Base-by-base conservation (phyloP, 2,888 invertebrate genomes). In the Rhaphigaster nebulosa region DNA sequence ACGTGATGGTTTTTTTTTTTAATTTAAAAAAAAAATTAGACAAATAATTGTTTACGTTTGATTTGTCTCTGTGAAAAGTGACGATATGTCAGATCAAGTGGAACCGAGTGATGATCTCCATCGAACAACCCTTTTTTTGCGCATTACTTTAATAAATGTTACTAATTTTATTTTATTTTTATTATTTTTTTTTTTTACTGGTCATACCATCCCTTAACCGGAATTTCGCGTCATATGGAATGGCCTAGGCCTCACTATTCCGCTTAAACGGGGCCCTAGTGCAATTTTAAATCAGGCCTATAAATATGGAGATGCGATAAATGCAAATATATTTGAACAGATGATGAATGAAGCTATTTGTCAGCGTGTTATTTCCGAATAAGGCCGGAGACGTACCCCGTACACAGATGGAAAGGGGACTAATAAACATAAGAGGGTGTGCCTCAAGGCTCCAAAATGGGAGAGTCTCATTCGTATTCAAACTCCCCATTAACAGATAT, bases 351-450 rank as follows among this genome's bases (percentile, higher is more conserved):
- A 34, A 38, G 38, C 34, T 0, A 76, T 38, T 76, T 76, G 70
- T 76, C 70, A 76, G 23, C 1, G 70, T 38, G 70, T 76, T 76
- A 76, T 76, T 76, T 76, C 70, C 70, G 70, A 76, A 76, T 76
- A 38, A 15, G 70, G 70, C 10, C 34, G 70, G 70, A 76, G 70
- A 76, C 34, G 70, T 10, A 76, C 15, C 29, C 4, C 65, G 65
- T 18, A 34, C 65, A 29, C 34, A 76, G 34, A 76, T 76, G 70
- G 70, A 38, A 76, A 76, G 34, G 38, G 10, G 20, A 5, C 70
- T 76, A 76, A 76, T 76, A 76, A 76, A 76, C 70, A 76, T 76
- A 76, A 38, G 34, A 76, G 70, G 70, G 70, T 76, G 70, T 76
- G 70, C 70, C 70, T 26, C 70, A 76, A 76, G 70, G 70, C 70